phyloP scores from a whole-genome alignment of 2,888 invertebrate species.

The Plagodis dolabraria region DNA sequence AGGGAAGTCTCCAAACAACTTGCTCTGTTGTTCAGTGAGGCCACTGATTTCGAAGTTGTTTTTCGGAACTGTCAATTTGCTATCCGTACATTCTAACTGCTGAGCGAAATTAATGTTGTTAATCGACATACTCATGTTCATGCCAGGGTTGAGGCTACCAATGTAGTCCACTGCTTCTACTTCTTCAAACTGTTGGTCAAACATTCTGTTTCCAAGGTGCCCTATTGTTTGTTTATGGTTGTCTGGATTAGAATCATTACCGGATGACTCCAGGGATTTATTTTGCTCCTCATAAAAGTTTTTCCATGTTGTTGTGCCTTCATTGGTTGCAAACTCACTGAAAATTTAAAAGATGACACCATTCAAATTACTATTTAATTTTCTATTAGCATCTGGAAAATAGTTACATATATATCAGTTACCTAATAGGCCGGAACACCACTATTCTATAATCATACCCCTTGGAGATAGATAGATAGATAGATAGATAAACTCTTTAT shows the following conservation, averaged over 20 bases:
- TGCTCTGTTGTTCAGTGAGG: conserved; percentile 63
- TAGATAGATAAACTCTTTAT: no score
- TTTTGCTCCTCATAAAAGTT: conserved; percentile 78
- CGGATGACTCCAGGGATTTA: conserved; percentile 69
- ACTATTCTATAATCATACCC: no score
- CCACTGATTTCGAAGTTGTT: conserved; percentile 65
- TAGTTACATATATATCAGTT: not conserved
- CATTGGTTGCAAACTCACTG: conserved; percentile 75
- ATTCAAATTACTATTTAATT: not conserved
- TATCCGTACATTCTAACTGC: conserved; percentile 57
- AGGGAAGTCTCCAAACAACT: conserved; percentile 60
- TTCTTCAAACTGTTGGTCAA: conserved; percentile 72
- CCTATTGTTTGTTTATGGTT: conserved; percentile 52
- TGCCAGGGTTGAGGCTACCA: conserved; percentile 39
- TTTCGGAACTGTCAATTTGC: conserved; percentile 50
- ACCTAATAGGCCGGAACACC: no score
- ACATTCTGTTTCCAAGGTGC: conserved; percentile 65
- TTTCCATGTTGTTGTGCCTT: conserved; percentile 79
- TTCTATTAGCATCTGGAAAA: not conserved
- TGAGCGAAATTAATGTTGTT: conserved; percentile 55
- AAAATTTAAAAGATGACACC: conserved; percentile 5
- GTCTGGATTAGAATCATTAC: conserved; percentile 61
- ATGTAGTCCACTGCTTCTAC: conserved; percentile 61
- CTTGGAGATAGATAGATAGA: no score
- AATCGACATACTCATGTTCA: conserved; percentile 52